phyloP scores from a whole-genome alignment of 2,797 vertebrate species.

The Smutsia gigantea region DNA sequence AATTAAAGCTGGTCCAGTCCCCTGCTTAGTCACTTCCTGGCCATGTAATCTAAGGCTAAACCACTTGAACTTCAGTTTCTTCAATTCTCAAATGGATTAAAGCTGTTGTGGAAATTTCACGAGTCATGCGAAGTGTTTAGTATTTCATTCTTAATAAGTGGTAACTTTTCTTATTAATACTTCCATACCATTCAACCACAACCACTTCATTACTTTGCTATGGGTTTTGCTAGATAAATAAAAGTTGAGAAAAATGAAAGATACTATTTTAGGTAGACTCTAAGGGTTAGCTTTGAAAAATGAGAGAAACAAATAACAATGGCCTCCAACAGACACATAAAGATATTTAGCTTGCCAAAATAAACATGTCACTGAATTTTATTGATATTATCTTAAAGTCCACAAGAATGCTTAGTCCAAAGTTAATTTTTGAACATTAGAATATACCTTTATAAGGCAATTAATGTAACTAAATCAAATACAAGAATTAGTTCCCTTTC shows the following conservation, averaged over 20 bases:
- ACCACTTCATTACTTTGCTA: background rate
- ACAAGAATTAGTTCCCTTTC: background rate
- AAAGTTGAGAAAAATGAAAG: background rate
- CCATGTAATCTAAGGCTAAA: background rate
- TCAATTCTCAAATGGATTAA: background rate
- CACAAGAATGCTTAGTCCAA: background rate
- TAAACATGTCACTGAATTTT: background rate
- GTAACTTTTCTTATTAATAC: background rate
- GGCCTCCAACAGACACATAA: background rate
- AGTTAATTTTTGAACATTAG: background rate
- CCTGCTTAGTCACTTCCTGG: background rate
- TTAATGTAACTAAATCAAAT: background rate
- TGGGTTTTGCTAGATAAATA: background rate
- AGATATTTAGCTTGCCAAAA: slow-evolving; percentile 23
- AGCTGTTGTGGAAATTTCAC: background rate
- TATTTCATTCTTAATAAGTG: background rate
- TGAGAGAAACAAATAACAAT: background rate
- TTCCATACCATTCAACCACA: background rate
- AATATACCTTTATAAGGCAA: background rate
- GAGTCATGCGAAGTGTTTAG: background rate
- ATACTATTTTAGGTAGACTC: background rate
- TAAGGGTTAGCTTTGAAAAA: background rate
- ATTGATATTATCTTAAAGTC: background rate
- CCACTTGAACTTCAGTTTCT: background rate
- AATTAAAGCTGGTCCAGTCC: background rate